Evolutionary conservation across 2,797 vertebrate genomes (phyloP).

Genomic region (Pelochelys cantorii): DNA sequence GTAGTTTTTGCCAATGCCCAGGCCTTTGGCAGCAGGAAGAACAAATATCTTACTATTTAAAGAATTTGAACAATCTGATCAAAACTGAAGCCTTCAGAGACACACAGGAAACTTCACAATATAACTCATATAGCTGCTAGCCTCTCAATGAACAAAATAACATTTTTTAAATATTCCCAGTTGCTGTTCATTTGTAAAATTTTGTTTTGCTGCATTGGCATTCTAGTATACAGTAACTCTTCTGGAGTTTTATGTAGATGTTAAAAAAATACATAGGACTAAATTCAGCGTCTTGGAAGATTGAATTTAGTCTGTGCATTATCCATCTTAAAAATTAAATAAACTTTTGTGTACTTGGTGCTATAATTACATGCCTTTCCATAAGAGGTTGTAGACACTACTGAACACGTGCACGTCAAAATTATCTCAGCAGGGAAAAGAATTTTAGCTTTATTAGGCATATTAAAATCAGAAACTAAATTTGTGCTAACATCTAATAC

Average conservation of each 20-base stretch:
- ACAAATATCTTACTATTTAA: constrained; percentile 54
- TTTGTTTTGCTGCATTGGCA: neutral
- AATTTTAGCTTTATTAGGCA: constrained; percentile 5
- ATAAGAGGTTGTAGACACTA: neutral
- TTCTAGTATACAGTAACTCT: constrained; percentile 17
- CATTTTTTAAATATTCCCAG: constrained; percentile 43
- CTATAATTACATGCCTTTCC: neutral
- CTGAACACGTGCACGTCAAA: neutral
- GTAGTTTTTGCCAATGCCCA: constrained; percentile 52
- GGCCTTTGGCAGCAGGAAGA: constrained; percentile 53
- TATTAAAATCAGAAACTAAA: neutral
- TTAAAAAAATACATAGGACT: constrained; percentile 31
- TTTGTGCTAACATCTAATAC: neutral
- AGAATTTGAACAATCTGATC: constrained; percentile 46
- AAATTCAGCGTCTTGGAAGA: neutral
- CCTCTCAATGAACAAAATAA: constrained; percentile 57
- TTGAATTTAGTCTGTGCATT: constrained; percentile 25
- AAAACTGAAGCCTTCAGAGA: constrained; percentile 51
- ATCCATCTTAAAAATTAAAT: constrained; percentile 26
- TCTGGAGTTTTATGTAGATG: constrained; percentile 2
- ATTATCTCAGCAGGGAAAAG: neutral
- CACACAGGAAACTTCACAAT: constrained; percentile 30
- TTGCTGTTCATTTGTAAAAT: constrained; percentile 49
- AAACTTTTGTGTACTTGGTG: neutral
- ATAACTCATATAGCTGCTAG: constrained; percentile 4